phyloP scores from a whole-genome alignment of 2,888 invertebrate species.

The Embidobia sp. region DNA sequence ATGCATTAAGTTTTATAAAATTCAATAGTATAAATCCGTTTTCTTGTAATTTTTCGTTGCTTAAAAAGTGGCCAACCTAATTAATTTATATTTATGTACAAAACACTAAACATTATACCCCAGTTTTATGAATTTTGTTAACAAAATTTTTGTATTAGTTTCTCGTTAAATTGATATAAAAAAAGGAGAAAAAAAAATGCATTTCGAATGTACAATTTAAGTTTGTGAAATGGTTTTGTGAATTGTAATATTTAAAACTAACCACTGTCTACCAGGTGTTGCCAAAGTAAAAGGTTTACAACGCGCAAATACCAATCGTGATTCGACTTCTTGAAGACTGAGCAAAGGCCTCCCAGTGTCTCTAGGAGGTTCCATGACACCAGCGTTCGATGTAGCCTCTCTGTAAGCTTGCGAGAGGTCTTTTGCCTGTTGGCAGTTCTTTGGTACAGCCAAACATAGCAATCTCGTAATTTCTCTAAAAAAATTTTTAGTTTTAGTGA shows the following conservation, averaged over 20 bases:
- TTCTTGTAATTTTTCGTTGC: too few species aligned
- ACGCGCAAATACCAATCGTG: conserved; percentile 93
- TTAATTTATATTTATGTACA: too few species aligned
- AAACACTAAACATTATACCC: too few species aligned
- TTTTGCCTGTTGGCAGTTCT: conserved; percentile 76
- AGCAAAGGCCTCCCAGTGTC: conserved; percentile 90
- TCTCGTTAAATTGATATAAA: too few species aligned
- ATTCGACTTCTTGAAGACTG: conserved; percentile 92
- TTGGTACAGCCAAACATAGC: conserved; percentile 76
- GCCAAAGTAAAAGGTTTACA: conserved; percentile 94
- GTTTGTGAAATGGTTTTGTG: conserved; percentile 51
- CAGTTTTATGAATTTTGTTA: too few species aligned
- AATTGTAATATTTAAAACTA: conserved; percentile 62
- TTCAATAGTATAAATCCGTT: too few species aligned
- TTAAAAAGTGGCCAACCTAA: too few species aligned
- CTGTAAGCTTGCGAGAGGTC: conserved; percentile 84
- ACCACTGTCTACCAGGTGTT: conserved; percentile 92
- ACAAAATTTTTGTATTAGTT: too few species aligned
- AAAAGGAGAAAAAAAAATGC: too few species aligned
- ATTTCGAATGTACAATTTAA: conserved; percentile 21
- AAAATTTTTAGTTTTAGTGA: too few species aligned
- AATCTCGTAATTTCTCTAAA: conserved; percentile 80
- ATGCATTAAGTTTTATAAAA: too few species aligned
- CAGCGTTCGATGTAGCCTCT: conserved; percentile 91
- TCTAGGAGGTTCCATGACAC: conserved; percentile 92